Base-by-base conservation (phyloP, 2,888 invertebrate species). In the Ornithoptera priamus region DNA sequence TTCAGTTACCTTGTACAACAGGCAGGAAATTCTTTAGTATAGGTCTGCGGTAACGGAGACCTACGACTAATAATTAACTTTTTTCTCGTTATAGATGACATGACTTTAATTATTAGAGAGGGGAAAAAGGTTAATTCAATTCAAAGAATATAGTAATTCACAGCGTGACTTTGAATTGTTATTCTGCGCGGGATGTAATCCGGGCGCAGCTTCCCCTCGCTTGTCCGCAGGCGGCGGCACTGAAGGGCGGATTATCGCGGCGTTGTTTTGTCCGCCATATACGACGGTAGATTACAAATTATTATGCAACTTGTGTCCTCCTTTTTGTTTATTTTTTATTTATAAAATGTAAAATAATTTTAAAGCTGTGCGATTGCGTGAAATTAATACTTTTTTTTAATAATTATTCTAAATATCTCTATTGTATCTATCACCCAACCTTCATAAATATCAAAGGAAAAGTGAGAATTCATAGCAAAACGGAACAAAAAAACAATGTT, bases 221-320 rank as follows among this genome's bases (percentile, higher is more conserved):
- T 53, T 70, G 66, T 62, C 62, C 66, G 57, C 53, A 39, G 59
- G 53, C 66, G 50, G 39, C 15, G 53, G 39, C 71, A 65, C 64
- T 68, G 68, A 72, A 69, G 67, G 62, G 22, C 46, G 70, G 71
- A 72, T 72, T 73, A 73, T 73, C 69, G 59, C 67, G 59, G 65
- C 59, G 71, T 69, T 72, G 69, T 73, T 73, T 73, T 71, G 58
- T 71, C 60, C 69, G 53, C 53, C 65, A 65, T 73, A 68, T 70
- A 42, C 58, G 58, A 58, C 18, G 10, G 50, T 30, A 58, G 66
- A 72, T 69, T 71, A 64, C 61, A 66, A 67, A 71, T 69, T 69
- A 46, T 62, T 62, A 50, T 63, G 46, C 20, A 58, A 63, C 67
- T 70, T 66, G 63, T 64, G 15, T 62, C 36, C 72, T 74, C 72